Evolutionary conservation across 37 sponge, comb jelly and placozoan species (phyloP).

Genomic region (Agelas oroides): DNA sequence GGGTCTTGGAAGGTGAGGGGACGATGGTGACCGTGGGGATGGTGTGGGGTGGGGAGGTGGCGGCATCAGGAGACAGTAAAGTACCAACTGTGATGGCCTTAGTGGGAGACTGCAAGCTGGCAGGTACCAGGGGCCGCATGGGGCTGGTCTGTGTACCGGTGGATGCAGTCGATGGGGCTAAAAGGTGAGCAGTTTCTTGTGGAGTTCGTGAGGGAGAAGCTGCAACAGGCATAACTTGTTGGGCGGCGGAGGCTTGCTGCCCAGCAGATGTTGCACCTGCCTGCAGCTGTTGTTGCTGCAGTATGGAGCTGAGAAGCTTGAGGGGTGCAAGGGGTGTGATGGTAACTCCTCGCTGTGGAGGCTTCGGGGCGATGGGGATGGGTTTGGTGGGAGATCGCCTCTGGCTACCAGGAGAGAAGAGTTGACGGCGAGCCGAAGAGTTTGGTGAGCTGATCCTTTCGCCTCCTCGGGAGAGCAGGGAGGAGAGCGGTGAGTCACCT

Average conservation of each 20-base stretch:
- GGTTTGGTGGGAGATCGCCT: slow-evolving; percentile 9
- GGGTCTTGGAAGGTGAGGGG: slow-evolving; percentile 9
- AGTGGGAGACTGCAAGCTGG: slow-evolving; percentile 6
- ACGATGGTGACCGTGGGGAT: slow-evolving; percentile 45
- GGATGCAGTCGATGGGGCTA: background rate
- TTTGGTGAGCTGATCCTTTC: slow-evolving; percentile 59
- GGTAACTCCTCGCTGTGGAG: slow-evolving; percentile 12
- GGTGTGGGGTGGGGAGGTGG: slow-evolving; percentile 36
- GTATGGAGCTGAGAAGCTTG: too few relatives aligned
- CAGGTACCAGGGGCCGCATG: background rate
- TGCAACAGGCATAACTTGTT: background rate
- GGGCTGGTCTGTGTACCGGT: slow-evolving; percentile 42
- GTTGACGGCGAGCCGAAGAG: slow-evolving; percentile 60
- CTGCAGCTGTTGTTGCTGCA: too few relatives aligned
- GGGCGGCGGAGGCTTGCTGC: background rate
- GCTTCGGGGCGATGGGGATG: background rate
- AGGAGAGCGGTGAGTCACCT: slow-evolving; percentile 40
- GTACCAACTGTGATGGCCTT: background rate
- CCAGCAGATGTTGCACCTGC: background rate
- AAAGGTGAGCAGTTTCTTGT: background rate
- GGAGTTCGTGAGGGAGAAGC: background rate
- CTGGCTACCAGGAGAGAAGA: slow-evolving; percentile 40
- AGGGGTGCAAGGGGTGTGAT: slow-evolving; percentile 7
- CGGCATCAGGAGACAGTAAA: slow-evolving; percentile 3
- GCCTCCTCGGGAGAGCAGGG: slow-evolving; percentile 43